Evolutionary conservation across 1,140 invertebrate species (phyloP).

Genomic region (Cephus cinctus): DNA sequence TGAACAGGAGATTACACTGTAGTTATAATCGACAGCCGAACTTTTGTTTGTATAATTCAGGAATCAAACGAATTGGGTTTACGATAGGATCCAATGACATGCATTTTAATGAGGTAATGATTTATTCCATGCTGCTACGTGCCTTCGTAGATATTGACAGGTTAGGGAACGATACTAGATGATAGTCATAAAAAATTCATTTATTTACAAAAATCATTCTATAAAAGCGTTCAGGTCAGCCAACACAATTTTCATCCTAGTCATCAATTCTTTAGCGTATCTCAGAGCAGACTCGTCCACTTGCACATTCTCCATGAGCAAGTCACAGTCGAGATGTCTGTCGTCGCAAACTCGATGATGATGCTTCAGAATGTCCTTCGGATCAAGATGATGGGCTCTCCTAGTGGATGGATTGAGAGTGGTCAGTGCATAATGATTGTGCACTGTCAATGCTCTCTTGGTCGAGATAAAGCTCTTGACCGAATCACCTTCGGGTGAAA

Average conservation of each 20-base stretch:
- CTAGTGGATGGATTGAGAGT: constrained; percentile 59
- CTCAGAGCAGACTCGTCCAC: constrained; percentile 40
- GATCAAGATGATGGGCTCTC: constrained; percentile 51
- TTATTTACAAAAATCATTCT: constrained; percentile 21
- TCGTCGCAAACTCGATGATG: constrained; percentile 43
- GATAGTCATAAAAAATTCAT: too few species aligned
- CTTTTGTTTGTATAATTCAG: too few species aligned
- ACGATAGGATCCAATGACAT: too few species aligned
- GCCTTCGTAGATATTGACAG: too few species aligned
- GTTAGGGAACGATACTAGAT: too few species aligned
- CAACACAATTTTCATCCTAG: constrained; percentile 33
- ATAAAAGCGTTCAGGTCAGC: constrained; percentile 27
- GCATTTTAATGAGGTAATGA: too few species aligned
- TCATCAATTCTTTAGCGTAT: constrained; percentile 37
- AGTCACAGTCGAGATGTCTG: constrained; percentile 42
- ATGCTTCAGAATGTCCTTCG: constrained; percentile 43
- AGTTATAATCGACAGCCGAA: too few species aligned
- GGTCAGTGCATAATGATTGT: constrained; percentile 73
- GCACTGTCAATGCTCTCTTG: constrained; percentile 64
- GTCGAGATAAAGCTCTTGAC: constrained; percentile 73
- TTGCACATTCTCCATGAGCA: constrained; percentile 37
- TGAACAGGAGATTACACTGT: too few species aligned
- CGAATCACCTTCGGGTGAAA: constrained; percentile 65
- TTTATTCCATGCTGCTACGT: too few species aligned
- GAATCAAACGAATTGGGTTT: too few species aligned